Evolutionary conservation across 2,113 vertebrate genomes (phyloP).

Genomic region (Mormoops blainvillei): DNA sequence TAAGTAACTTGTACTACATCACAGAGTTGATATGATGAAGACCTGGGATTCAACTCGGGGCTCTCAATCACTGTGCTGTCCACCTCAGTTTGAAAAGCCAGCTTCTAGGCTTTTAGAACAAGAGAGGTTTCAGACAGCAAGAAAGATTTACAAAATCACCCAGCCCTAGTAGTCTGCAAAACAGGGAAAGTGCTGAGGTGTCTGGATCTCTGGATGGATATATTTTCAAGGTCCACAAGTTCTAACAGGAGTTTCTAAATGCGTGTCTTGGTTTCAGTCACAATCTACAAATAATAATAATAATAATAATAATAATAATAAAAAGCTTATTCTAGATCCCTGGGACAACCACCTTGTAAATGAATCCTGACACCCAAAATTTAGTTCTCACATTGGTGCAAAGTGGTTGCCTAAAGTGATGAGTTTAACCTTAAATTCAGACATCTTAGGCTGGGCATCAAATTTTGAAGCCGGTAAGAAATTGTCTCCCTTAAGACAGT

Average conservation of each 20-base stretch:
- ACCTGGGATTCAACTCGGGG: neutral
- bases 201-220: neutral
- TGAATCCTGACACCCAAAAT: neutral
- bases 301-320: neutral
- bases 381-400: neutral
- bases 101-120: neutral
- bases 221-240: neutral
- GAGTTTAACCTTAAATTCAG: neutral
- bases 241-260: slow-evolving; percentile 4
- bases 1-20: neutral
- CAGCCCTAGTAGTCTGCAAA: neutral
- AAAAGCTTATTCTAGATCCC: neutral
- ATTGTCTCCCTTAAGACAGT: neutral
- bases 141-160: neutral
- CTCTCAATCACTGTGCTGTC: neutral
- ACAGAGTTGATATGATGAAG: neutral
- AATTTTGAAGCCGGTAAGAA: slow-evolving; percentile 33
- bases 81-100: neutral
- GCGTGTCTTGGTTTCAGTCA: neutral
- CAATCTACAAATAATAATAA: slow-evolving; percentile 14
- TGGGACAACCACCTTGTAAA: neutral
- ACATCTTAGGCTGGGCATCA: neutral
- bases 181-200: neutral
- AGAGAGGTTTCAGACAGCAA: neutral
- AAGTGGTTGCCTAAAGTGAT: neutral